These are phyloP conservation scores for Lutjanus campechanus DNA, from an alignment of 2,797 vertebrate genomes.

Conservation along the genomic window DNA sequence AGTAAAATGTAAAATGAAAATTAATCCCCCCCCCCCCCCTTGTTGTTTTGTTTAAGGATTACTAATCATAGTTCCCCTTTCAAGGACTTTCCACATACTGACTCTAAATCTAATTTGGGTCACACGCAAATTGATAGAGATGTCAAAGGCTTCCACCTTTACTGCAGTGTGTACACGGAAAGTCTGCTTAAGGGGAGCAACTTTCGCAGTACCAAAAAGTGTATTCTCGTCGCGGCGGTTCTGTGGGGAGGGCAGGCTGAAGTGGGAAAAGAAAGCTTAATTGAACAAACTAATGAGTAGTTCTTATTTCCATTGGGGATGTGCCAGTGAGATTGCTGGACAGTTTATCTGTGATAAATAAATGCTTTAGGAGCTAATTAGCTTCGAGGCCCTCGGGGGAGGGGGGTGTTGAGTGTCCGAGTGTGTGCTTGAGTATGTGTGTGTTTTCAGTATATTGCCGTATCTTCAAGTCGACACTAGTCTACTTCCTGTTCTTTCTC, in stretches of 20 bases:
- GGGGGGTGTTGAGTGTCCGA: constrained; percentile 80
- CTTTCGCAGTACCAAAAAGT: constrained; percentile 67
- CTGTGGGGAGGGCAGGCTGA: constrained; percentile 69
- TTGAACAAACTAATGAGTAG: constrained; percentile 89
- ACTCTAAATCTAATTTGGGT: constrained; percentile 45
- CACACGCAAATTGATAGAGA: constrained; percentile 42
- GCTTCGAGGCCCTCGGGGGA: constrained; percentile 78
- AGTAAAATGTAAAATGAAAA: constrained; percentile 46
- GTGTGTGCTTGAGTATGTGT: constrained; percentile 50
- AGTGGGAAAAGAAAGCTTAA: constrained; percentile 85
- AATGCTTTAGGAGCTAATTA: constrained; percentile 88
- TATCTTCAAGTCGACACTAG: constrained; percentile 70
- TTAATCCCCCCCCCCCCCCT: constrained; percentile 28
- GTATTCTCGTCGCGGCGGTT: constrained; percentile 60
- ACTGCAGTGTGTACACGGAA: constrained; percentile 21
- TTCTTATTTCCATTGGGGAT: constrained; percentile 86
- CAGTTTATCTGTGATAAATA: constrained; percentile 90
- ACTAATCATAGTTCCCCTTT: constrained; percentile 24
- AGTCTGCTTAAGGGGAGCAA: constrained; percentile 55
- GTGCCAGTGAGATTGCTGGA: constrained; percentile 87
- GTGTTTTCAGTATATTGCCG: constrained; percentile 60
- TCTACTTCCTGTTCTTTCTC: constrained; percentile 69
- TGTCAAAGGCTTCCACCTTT: constrained; percentile 36
- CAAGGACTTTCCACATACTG: constrained; percentile 25
- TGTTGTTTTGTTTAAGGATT: constrained; percentile 39